Conservation (phyloP, 2,113 vertebrate species). For the Chamaetylas fuelleborni region DNA sequence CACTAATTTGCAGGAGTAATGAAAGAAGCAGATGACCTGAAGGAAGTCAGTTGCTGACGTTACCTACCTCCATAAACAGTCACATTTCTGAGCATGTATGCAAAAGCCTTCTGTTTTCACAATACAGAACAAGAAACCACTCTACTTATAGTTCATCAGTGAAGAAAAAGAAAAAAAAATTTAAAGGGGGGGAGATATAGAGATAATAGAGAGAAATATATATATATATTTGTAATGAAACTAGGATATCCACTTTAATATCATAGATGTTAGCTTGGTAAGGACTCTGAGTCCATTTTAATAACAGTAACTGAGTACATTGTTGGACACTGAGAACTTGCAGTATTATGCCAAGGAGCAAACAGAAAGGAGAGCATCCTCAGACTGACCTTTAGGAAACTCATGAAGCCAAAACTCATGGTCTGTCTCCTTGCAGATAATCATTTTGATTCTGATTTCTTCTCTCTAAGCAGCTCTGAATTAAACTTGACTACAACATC, state of each 20-base stretch:
- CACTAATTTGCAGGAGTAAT: neutral
- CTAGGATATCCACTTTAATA: neutral
- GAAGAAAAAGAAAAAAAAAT: neutral
- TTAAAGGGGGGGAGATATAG: rapidly evolving
- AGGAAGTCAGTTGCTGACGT: neutral
- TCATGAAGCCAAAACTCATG: neutral
- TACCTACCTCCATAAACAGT: neutral
- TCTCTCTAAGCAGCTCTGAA: neutral
- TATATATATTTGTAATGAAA: neutral
- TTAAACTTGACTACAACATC: neutral
- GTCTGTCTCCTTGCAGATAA: neutral
- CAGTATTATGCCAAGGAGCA: neutral
- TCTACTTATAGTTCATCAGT: neutral
- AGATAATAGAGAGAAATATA: neutral
- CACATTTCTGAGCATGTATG: neutral
- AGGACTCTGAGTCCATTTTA: neutral
- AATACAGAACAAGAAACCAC: neutral
- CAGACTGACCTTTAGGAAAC: neutral
- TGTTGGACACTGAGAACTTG: neutral
- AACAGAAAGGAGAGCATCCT: neutral
- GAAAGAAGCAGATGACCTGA: neutral
- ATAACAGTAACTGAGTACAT: neutral
- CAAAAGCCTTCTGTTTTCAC: neutral
- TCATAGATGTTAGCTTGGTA: neutral
- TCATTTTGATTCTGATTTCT: neutral